Evolutionary conservation across 2,797 vertebrate species (phyloP).

Genomic region (Phrynocephalus forsythii): DNA sequence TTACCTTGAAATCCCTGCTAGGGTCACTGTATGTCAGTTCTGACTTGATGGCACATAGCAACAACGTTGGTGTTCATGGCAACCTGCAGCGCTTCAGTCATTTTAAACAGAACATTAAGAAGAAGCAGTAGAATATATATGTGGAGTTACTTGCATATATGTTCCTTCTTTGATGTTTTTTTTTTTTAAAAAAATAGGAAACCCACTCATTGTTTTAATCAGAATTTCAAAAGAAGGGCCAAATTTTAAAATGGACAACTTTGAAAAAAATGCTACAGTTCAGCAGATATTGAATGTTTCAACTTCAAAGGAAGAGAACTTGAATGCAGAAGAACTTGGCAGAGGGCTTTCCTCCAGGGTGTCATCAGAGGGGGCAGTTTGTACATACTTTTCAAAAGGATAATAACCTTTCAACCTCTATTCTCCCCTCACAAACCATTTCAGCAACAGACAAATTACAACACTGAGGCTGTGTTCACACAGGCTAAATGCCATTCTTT

Average conservation of each 20-base stretch:
- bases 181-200: neutral
- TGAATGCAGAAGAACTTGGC: neutral
- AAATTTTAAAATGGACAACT: neutral
- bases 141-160: too few species aligned
- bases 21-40: too few species aligned
- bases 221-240: neutral
- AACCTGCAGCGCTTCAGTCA: constrained; percentile 55
- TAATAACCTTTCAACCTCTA: too few species aligned
- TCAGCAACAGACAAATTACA: too few species aligned
- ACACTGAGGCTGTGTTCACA: too few species aligned
- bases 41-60: too few species aligned
- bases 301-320: neutral
- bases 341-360: neutral
- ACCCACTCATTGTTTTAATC: neutral
- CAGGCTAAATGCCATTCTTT: too few species aligned
- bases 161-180: neutral
- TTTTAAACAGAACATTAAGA: constrained; percentile 39
- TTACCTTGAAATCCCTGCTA: too few species aligned
- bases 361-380: neutral
- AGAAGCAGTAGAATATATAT: constrained; percentile 30
- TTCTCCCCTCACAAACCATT: too few species aligned
- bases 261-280: neutral
- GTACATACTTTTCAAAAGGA: too few species aligned
- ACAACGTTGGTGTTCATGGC: constrained; percentile 55
- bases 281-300: neutral